Evolutionary conservation across 2,797 vertebrate genomes (phyloP).

Genomic region (Phataginus tetradactyla): DNA sequence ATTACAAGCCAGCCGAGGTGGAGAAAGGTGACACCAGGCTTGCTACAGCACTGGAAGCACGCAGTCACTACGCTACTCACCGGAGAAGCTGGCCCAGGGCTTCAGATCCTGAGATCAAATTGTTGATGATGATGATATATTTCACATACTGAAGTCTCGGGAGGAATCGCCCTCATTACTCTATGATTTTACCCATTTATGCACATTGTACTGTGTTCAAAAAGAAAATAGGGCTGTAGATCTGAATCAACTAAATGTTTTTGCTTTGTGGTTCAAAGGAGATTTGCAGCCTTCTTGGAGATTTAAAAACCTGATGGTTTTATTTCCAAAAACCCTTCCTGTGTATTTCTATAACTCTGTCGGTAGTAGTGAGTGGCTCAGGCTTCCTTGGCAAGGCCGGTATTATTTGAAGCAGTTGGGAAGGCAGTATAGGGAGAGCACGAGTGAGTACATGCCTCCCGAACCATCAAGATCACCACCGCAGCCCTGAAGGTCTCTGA

Average conservation of each 20-base stretch:
- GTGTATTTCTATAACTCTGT: not conserved
- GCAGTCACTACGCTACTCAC: conserved; percentile 21
- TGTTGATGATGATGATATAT: conserved; percentile 9
- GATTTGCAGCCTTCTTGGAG: not conserved
- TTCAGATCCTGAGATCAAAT: conserved; percentile 3
- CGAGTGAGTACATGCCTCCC: not conserved
- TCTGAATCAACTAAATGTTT: conserved; percentile 33
- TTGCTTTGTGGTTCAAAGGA: conserved; percentile 60
- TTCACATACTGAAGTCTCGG: conserved; percentile 24
- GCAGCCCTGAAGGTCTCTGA: not conserved
- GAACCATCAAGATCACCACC: not conserved
- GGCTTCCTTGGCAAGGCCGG: not conserved
- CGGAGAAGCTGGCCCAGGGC: not conserved
- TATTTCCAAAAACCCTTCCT: not conserved
- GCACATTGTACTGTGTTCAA: conserved; percentile 1
- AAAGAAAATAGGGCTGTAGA: conserved; percentile 41
- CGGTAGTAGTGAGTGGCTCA: not conserved
- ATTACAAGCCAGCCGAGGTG: not conserved
- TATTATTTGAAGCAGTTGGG: not conserved
- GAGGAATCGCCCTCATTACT: conserved; percentile 15
- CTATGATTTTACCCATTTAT: conserved; percentile 18
- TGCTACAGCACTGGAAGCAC: not conserved
- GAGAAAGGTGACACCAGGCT: conserved; percentile 4
- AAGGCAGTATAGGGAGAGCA: not conserved
- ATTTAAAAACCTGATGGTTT: conserved; percentile 27